phyloP scores from a whole-genome alignment of 1,140 invertebrate species.

The Plectrocnemia conspersa region DNA sequence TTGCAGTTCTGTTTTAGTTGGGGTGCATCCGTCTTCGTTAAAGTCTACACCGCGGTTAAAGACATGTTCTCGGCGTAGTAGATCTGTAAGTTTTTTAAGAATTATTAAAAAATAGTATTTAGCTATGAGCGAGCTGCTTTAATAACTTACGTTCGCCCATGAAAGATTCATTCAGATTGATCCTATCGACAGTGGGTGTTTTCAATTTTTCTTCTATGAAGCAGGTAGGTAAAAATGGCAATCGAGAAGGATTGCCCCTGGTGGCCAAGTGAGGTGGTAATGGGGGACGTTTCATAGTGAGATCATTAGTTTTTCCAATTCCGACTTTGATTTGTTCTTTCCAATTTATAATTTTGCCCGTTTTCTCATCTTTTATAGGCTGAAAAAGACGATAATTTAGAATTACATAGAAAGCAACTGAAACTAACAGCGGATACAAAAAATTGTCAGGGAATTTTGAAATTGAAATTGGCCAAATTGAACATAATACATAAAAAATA shows the following conservation, averaged over 20 bases:
- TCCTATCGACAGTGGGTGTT: constrained; percentile 27
- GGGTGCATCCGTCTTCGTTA: too few relatives aligned
- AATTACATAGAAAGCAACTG: constrained; percentile 1
- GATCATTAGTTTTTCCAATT: constrained; percentile 44
- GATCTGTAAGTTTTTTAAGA: too few relatives aligned
- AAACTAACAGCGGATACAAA: too few relatives aligned
- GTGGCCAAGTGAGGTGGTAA: constrained; percentile 45
- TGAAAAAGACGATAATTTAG: constrained; percentile 22
- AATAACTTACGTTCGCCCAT: constrained; percentile 48
- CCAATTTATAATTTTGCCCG: constrained; percentile 44
- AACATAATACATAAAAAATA: too few relatives aligned
- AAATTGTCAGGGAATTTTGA: too few relatives aligned
- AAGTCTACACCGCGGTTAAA: too few relatives aligned
- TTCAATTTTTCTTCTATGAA: constrained; percentile 45
- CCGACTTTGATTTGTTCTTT: constrained; percentile 43
- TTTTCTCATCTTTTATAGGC: constrained; percentile 43
- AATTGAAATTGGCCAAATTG: too few relatives aligned
- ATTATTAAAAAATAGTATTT: too few relatives aligned
- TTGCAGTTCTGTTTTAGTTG: too few relatives aligned
- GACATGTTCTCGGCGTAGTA: too few relatives aligned
- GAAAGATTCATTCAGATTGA: constrained; percentile 41
- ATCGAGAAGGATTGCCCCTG: constrained; percentile 44
- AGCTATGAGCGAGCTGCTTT: too few relatives aligned
- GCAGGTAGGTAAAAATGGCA: constrained; percentile 48
- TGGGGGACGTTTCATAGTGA: constrained; percentile 48